Base-by-base conservation (phyloP, 2,113 vertebrate species). In the Perognathus longimembris region DNA sequence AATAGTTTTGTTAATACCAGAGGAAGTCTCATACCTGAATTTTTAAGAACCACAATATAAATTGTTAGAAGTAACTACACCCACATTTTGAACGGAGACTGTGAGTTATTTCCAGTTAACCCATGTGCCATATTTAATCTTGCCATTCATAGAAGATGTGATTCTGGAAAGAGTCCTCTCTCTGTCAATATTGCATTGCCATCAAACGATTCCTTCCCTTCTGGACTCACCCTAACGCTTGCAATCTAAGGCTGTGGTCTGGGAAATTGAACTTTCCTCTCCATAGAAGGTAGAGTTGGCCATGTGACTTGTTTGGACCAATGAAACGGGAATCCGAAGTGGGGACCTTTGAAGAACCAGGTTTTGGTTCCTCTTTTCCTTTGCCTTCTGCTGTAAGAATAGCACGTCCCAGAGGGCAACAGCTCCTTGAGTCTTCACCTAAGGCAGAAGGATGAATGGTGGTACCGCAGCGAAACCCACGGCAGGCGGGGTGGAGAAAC, bases 21-120 rank as follows among this genome's bases (percentile, higher is more conserved):
- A 11, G 26, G 40, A 67, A 64, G 7, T 88, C 77, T 50, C 54
- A 90, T 67, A 30, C 3, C 18, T 20, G 38, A 12, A 14, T 54
- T 78, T 79, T 83, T 67, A 24, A 90, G 73, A 75, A 20, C 9
- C 74, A 80, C 66, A 82, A 70, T 86, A 92, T 20, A 26, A 90
- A 24, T 59, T 22, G 63, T 34, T 89, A 89, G 57, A 80, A 91
- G 82, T 61, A 45, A 82, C 36, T 26, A 57, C 80, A 20, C 21
- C 40, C 69, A 50, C 38, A 8, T 82, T 85, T 71, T 36, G 79
- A 34, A 59, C 45, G 91, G 81, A 61, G 24, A 74, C n/a, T 26
- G 3, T n/a, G 20, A 81, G 69, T 26, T 54, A 14, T 88, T 90
- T 42, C n/a, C 28, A 22, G 70, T 84, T 59, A 54, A 42, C n/a